phyloP scores from a whole-genome alignment of 2,113 vertebrate genomes.

The Urocolius indicus region DNA sequence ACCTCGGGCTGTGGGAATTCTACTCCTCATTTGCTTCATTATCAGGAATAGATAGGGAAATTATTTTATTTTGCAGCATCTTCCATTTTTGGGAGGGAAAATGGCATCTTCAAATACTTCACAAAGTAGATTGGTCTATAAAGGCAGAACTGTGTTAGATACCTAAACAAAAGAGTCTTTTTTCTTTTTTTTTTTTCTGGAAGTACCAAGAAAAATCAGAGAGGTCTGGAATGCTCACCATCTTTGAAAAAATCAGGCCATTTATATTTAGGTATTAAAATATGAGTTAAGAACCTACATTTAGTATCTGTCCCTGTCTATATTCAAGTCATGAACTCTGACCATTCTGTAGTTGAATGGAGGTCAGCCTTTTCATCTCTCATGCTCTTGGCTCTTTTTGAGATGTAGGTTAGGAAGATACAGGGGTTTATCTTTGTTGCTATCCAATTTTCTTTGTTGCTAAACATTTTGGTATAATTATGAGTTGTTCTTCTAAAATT shows the following conservation, averaged over 20 bases:
- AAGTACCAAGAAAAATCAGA: neutral
- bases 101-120: neutral
- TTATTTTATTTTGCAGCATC: neutral
- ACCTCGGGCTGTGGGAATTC: neutral
- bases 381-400: neutral
- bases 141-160: neutral
- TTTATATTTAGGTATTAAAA: slow-evolving; percentile 25
- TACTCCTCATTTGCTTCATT: neutral
- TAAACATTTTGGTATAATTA: neutral
- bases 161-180: neutral
- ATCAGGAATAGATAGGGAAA: neutral
- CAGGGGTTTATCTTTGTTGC: neutral
- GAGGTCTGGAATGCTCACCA: neutral
- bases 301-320: neutral
- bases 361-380: neutral
- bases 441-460: neutral
- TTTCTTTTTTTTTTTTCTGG: neutral
- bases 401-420: neutral
- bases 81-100: neutral
- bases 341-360: neutral
- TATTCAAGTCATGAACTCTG: neutral
- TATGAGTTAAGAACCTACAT: neutral
- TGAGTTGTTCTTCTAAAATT: neutral
- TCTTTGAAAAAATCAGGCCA: slow-evolving; percentile 9
- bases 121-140: neutral